These are phyloP conservation scores for Gadopsis bispinosus DNA, from an alignment of 2,797 vertebrate genomes.

Conservation along the genomic window DNA sequence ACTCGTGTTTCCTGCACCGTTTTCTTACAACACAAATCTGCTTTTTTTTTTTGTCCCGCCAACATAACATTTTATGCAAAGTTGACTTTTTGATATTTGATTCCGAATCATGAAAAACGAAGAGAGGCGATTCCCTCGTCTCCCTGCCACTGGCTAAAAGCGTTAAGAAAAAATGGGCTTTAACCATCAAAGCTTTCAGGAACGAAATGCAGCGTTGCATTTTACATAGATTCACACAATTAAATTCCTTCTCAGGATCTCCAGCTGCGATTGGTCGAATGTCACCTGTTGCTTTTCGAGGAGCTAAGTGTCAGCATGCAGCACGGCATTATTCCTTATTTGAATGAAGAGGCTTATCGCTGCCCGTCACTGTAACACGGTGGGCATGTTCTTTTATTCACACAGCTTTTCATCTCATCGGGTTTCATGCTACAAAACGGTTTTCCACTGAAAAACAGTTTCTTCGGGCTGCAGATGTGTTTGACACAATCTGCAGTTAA, in stretches of 20 bases:
- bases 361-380: not conserved
- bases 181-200: not conserved
- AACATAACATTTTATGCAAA: not conserved
- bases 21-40: not conserved
- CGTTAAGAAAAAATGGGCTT: not conserved
- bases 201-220: not conserved
- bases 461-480: not conserved
- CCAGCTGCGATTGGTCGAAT: not conserved
- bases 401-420: not conserved
- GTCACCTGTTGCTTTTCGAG: conserved; percentile 1
- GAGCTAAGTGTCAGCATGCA: not conserved
- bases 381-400: conserved; percentile 1
- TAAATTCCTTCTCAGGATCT: not conserved
- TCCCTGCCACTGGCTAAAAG: no score
- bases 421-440: not conserved
- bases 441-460: not conserved
- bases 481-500: not conserved
- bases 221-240: not conserved
- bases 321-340: not conserved
- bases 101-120: no score
- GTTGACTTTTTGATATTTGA: no score
- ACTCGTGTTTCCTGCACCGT: no score
- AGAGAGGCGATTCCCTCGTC: no score
- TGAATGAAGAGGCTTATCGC: conserved; percentile 1
- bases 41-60: not conserved